Evolutionary conservation across 2,888 invertebrate genomes (phyloP), one percentile per base, ranked within the genome.

Genomic region (Tiliacea citrago): DNA sequence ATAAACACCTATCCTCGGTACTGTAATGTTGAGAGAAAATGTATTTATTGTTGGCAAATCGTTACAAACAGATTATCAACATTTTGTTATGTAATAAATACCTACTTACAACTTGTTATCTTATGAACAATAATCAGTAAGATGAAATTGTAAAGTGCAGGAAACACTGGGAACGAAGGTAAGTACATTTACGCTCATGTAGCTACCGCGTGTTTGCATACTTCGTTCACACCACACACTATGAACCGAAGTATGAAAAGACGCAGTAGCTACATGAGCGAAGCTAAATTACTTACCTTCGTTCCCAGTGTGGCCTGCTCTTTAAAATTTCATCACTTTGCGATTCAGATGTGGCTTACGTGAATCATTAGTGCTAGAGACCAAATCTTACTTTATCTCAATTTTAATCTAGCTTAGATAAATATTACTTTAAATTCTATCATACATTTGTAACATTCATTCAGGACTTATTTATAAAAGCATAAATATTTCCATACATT

Each of bases 41-140:
- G 16, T 68, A 35, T 49, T 51, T 55, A 70, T 65, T 69, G 58
- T 73, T 62, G n/a, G 65, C 24, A 18, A 66, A 47, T n/a, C 57
- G n/a, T n/a, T n/a, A n/a, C n/a, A n/a, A 45, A 45, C 79, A 69
- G 62, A 69, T 79, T 81, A 81, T 83, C 79, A 71, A 18, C 13
- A 60, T 45, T 35, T 49, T 58, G 13, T 49, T 49, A n/a, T 13
- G 0, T 75, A 42, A 55, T 75, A 42, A 55, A 65, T 63, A 68
- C 58, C 2, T 42, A 67, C 29, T 7, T 4, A 57, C 9, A 55
- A 51, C 35, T 2, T 58, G 24, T 68, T 76, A 82, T 68, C 58
- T 42, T 9, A 6, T 66, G 8, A 73, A 73, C 39, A 62, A 39
- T 62, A 51, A 42, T 72, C 35, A 77, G 35, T 71, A 21, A 42